phyloP scores from a whole-genome alignment of 2,888 invertebrate species.

The Chaetoderma sp. region DNA sequence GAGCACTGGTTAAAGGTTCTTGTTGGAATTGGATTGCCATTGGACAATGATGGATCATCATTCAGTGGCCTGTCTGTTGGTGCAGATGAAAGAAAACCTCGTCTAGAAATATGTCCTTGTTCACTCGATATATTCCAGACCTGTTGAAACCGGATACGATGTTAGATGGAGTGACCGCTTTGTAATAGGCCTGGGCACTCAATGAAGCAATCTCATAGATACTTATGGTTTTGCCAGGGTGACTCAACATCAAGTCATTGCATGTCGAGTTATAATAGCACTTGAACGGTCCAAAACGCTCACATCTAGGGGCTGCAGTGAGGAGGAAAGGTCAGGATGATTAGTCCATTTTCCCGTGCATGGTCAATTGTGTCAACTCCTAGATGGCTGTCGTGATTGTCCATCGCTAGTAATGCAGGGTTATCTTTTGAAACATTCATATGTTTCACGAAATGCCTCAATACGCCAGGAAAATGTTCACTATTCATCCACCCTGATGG shows the following conservation, averaged over 20 bases:
- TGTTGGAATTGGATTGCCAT: neutral
- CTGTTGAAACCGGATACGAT: neutral
- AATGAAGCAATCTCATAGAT: neutral
- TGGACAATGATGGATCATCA: neutral
- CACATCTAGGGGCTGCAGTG: conserved; percentile 7
- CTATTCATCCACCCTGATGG: conserved; percentile 18
- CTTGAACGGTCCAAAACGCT: neutral
- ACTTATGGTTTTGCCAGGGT: neutral
- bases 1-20: neutral
- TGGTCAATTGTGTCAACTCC: neutral
- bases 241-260: neutral
- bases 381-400: conserved; percentile 19
- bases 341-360: conserved; percentile 11
- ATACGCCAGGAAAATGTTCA: conserved; percentile 1
- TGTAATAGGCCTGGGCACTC: conserved; percentile 1
- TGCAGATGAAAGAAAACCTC: neutral
- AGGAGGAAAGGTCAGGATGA: conserved; percentile 13
- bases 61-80: neutral
- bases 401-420: conserved; percentile 20
- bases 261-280: neutral
- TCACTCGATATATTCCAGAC: conserved; percentile 1
- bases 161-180: conserved; percentile 1
- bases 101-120: neutral
- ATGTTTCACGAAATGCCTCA: conserved; percentile 12
- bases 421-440: conserved; percentile 13